A percentile compares a stretch with the other conserved stretches of the same genome.
phyloP scores from a whole-genome alignment of 2,797 vertebrate genomes.

The Glossophaga mutica region DNA sequence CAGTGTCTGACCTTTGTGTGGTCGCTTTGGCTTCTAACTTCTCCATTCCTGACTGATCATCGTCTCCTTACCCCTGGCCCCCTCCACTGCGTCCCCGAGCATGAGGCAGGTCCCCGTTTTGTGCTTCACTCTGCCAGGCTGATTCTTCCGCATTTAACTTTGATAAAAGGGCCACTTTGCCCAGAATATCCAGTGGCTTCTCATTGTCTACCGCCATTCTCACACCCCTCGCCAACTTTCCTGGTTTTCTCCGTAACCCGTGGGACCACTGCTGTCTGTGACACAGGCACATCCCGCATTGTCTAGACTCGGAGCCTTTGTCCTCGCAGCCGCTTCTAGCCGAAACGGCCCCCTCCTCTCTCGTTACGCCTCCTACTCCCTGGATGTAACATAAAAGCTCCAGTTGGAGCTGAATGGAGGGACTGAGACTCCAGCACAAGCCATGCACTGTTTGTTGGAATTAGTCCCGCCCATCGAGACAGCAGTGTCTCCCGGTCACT shows the following conservation, averaged over 20 bases:
- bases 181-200: not conserved
- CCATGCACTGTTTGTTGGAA: not conserved
- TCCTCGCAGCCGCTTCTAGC: not conserved
- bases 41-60: not conserved
- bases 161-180: not conserved
- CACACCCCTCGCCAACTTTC: not conserved
- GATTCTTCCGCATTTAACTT: not conserved
- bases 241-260: not conserved
- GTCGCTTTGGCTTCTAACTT: not conserved
- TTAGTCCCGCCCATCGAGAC: not conserved
- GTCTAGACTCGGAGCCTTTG: not conserved
- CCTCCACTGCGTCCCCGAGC: not conserved
- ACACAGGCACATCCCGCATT: not conserved
- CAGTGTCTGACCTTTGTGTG: not conserved
- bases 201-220: not conserved
- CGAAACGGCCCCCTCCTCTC: not conserved
- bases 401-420: conserved; percentile 29
- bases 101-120: not conserved
- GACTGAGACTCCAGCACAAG: not conserved
- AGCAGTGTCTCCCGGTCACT: not conserved
- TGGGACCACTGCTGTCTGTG: not conserved
- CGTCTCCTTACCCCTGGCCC: not conserved
- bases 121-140: not conserved
- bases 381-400: conserved; percentile 12
- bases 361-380: not conserved